Conservation (phyloP, 2,113 vertebrate genomes). For the Centropus bengalensis region DNA sequence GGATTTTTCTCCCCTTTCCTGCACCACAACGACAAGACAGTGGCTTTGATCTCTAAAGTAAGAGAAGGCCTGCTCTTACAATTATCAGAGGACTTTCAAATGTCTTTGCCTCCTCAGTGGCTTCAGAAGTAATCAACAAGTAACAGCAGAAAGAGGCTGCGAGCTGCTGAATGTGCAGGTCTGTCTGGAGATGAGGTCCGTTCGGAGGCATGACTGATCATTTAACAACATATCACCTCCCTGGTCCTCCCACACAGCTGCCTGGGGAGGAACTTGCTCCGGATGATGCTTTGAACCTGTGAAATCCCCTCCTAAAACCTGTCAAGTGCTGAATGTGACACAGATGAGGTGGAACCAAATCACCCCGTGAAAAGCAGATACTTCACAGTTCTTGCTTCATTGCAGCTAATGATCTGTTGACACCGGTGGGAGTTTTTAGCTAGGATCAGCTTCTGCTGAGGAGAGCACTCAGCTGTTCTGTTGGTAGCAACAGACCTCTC, state of each 20-base stretch:
- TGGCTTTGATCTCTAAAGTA: not conserved
- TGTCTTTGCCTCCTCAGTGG: not conserved
- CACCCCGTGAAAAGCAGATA: not conserved
- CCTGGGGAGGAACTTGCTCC: constrained; percentile 23
- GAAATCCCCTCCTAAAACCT: constrained; percentile 60
- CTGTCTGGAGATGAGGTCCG: not conserved
- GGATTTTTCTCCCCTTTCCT: not conserved
- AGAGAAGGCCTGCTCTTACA: not conserved
- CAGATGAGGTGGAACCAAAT: constrained; percentile 44
- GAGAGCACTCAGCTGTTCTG: constrained; percentile 15
- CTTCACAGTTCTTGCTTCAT: constrained; percentile 45
- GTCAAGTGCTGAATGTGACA: constrained; percentile 46
- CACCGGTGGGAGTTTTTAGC: constrained; percentile 15
- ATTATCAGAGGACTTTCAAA: not conserved
- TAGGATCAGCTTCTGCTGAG: not conserved
- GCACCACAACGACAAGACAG: not conserved
- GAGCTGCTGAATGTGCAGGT: not conserved
- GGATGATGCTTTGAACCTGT: constrained; percentile 44
- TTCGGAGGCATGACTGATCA: constrained; percentile 20
- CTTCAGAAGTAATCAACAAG: not conserved
- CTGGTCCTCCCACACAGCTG: constrained; percentile 17
- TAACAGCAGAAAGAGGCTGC: not conserved
- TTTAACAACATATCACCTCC: constrained; percentile 28
- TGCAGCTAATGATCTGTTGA: constrained; percentile 63
- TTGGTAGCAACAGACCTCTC: constrained; percentile 40